These are phyloP conservation scores for Periplaneta americana DNA, from an alignment of 1,140 invertebrate species.

Conservation along the genomic window DNA sequence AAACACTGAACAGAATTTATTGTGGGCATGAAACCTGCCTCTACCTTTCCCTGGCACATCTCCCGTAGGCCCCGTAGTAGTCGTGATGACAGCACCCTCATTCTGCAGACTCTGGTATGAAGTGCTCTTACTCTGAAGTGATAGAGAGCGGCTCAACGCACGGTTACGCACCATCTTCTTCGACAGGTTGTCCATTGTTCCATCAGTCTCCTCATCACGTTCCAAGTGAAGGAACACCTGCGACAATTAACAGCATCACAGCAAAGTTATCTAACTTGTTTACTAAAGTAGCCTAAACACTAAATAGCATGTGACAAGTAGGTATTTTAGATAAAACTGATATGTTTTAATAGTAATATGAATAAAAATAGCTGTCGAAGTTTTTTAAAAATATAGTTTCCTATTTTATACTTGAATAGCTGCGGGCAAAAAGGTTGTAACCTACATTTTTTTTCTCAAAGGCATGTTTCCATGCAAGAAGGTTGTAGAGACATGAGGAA, in stretches of 20 bases:
- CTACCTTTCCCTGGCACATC: background rate
- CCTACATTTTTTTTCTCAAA: too few relatives aligned
- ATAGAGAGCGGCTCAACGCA: slow-evolving; percentile 60
- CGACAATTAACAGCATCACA: background rate
- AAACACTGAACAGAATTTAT: background rate
- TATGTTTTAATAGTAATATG: too few relatives aligned
- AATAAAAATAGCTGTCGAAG: too few relatives aligned
- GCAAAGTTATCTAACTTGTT: too few relatives aligned
- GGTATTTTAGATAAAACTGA: too few relatives aligned
- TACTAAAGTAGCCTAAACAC: too few relatives aligned
- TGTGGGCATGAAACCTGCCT: background rate
- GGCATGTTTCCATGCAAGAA: too few relatives aligned
- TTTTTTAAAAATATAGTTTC: too few relatives aligned
- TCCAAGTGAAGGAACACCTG: slow-evolving; percentile 63
- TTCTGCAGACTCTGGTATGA: slow-evolving; percentile 68
- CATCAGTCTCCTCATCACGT: slow-evolving; percentile 50
- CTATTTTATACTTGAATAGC: too few relatives aligned
- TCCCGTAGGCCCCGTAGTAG: background rate
- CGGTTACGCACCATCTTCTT: slow-evolving; percentile 66
- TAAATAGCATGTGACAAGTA: too few relatives aligned
- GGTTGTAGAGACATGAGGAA: too few relatives aligned
- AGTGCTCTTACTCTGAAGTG: slow-evolving; percentile 62
- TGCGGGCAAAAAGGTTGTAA: too few relatives aligned
- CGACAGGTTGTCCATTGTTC: slow-evolving; percentile 58
- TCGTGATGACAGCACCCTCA: slow-evolving; percentile 36